A percentile compares a stretch with the other conserved stretches of the same genome.
Evolutionary conservation across 2,113 vertebrate species (phyloP).

Genomic region (Forbesichthys agassizii): DNA sequence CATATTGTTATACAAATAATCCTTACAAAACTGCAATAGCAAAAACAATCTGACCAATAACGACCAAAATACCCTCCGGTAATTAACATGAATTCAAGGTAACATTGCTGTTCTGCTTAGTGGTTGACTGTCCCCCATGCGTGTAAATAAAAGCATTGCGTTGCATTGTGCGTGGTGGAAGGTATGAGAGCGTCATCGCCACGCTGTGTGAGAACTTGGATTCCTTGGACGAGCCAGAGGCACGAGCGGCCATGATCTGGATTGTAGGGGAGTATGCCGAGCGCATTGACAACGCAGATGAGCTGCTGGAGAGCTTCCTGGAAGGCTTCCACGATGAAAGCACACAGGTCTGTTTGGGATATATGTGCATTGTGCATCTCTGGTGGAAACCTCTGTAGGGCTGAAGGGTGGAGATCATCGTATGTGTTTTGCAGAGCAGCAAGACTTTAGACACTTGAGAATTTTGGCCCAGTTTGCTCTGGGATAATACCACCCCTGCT

Average conservation of each 20-base stretch:
- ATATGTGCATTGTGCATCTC: neutral
- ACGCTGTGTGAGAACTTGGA: conserved; percentile 96
- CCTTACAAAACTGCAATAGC: no score
- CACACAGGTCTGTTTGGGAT: conserved; percentile 84
- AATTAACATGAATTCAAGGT: no score
- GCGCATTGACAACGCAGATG: conserved; percentile 92
- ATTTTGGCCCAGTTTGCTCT: conserved; percentile 3
- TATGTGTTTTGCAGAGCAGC: neutral
- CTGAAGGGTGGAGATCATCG: neutral
- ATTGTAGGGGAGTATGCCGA: conserved; percentile 96
- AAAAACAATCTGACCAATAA: no score
- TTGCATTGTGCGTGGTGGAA: conserved; percentile 50
- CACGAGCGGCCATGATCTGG: conserved; percentile 97
- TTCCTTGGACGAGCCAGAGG: conserved; percentile 94
- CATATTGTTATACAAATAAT: no score
- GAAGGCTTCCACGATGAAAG: conserved; percentile 98
- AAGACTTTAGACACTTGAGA: conserved; percentile 1
- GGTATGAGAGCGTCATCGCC: conserved; percentile 95
- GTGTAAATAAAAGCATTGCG: neutral
- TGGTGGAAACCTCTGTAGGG: neutral
- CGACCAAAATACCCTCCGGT: no score
- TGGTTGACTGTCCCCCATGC: neutral
- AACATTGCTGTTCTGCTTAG: neutral
- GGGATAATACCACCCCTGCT: conserved; percentile 11
- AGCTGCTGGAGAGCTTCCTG: conserved; percentile 94